These are phyloP conservation scores for Todiramphus chloris DNA, from an alignment of 2,113 vertebrate genomes.

Conservation along the genomic window DNA sequence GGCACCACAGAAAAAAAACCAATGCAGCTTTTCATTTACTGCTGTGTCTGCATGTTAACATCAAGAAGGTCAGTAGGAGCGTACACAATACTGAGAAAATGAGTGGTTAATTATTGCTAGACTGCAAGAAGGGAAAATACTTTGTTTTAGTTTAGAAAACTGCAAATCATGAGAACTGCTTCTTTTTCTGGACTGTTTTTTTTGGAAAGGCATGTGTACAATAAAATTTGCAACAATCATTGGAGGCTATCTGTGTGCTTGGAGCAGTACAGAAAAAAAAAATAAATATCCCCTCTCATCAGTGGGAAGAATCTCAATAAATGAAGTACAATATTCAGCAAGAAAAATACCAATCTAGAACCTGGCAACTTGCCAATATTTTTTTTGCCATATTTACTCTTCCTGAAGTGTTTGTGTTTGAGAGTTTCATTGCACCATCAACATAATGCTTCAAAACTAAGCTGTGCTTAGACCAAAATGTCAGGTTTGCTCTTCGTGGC, in stretches of 20 bases:
- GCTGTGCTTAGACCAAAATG: neutral
- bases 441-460: neutral
- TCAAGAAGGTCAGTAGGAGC: slow-evolving; percentile 55
- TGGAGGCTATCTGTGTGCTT: neutral
- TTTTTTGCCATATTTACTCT: neutral
- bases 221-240: rapidly evolving
- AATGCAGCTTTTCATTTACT: slow-evolving; percentile 20
- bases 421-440: neutral
- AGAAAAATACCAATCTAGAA: neutral
- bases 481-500: neutral
- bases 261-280: neutral
- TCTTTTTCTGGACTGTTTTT: neutral
- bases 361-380: neutral
- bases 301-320: neutral
- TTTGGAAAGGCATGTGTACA: neutral
- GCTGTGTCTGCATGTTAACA: slow-evolving; percentile 30
- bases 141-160: neutral
- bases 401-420: neutral
- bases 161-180: neutral
- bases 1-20: slow-evolving; percentile 1
- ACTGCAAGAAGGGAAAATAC: slow-evolving; percentile 4
- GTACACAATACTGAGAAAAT: slow-evolving; percentile 64
- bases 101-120: slow-evolving; percentile 67
- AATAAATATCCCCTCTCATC: neutral
- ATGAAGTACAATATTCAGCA: neutral